phyloP scores from a whole-genome alignment of 2,797 vertebrate genomes.

The Rhynchotus rufescens region DNA sequence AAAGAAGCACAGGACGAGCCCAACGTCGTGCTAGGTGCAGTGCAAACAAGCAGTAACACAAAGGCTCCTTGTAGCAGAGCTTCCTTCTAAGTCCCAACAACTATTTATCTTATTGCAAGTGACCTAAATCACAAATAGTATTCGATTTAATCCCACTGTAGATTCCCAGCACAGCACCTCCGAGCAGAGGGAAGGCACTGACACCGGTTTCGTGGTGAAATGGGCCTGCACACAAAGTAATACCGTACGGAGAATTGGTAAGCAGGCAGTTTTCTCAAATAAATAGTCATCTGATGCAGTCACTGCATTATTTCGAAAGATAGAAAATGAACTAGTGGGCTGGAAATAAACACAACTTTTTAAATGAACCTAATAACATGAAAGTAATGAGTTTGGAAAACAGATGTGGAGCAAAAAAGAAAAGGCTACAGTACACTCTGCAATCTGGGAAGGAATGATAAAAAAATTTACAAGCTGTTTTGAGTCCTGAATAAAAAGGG shows the following conservation, averaged over 20 bases:
- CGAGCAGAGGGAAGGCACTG: not conserved
- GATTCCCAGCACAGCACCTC: not conserved
- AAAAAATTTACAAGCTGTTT: slow-evolving; percentile 86
- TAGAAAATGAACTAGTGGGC: slow-evolving; percentile 32
- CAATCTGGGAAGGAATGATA: slow-evolving; percentile 81
- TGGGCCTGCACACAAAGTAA: not conserved
- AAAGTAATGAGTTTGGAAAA: slow-evolving; percentile 83
- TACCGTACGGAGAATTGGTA: not conserved
- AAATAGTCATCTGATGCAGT: not conserved
- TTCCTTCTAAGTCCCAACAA: not conserved
- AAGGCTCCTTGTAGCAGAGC: not conserved
- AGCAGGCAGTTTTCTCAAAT: not conserved
- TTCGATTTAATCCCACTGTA: not conserved
- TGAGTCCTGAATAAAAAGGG: slow-evolving; percentile 80
- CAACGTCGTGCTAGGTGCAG: not conserved
- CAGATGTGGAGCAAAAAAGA: slow-evolving; percentile 80
- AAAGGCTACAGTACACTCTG: slow-evolving; percentile 61
- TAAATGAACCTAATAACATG: slow-evolving; percentile 78
- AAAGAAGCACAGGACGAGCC: slow-evolving; percentile 16
- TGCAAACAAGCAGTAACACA: not conserved
- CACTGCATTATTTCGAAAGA: slow-evolving; percentile 43
- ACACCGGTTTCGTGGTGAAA: not conserved
- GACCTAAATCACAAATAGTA: not conserved
- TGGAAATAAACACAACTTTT: slow-evolving; percentile 69
- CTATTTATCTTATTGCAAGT: not conserved